phyloP scores from a whole-genome alignment of 2,797 vertebrate species.

The Micrastur ruficollis region DNA sequence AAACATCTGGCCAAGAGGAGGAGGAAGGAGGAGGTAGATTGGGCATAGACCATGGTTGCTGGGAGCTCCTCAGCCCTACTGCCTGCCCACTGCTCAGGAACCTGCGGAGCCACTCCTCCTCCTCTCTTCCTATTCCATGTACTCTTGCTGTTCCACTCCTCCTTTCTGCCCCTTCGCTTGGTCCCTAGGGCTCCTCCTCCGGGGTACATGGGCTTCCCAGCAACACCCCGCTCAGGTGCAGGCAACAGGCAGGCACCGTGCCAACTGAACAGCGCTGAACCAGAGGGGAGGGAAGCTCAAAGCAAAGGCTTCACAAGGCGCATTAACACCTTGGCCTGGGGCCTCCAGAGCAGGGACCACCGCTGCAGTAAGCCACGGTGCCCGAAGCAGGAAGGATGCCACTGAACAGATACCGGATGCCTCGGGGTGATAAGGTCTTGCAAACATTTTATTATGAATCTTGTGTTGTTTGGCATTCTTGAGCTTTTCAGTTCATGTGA shows the following conservation, averaged over 20 bases:
- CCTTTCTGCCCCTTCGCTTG: background rate
- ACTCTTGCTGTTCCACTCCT: background rate
- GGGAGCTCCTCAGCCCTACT: background rate
- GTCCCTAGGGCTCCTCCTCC: background rate
- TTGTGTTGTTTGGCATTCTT: background rate
- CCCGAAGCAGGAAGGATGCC: background rate
- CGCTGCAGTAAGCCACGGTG: rapidly evolving
- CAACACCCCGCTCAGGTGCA: background rate
- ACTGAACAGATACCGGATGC: background rate
- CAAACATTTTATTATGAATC: background rate
- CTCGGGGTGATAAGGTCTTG: background rate
- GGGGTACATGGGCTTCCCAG: background rate
- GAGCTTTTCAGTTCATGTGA: background rate
- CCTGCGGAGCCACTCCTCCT: background rate
- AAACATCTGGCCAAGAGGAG: background rate
- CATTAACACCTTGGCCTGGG: background rate
- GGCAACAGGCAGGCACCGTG: rapidly evolving
- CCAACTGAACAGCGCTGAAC: rapidly evolving
- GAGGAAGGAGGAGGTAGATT: background rate
- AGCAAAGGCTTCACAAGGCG: background rate
- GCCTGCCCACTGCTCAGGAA: background rate
- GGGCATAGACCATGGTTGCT: background rate
- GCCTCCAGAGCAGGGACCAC: background rate
- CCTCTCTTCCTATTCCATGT: background rate
- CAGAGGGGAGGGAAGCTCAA: background rate